Evolutionary conservation across 2,797 vertebrate species (phyloP).

Genomic region (Tapera naevia): DNA sequence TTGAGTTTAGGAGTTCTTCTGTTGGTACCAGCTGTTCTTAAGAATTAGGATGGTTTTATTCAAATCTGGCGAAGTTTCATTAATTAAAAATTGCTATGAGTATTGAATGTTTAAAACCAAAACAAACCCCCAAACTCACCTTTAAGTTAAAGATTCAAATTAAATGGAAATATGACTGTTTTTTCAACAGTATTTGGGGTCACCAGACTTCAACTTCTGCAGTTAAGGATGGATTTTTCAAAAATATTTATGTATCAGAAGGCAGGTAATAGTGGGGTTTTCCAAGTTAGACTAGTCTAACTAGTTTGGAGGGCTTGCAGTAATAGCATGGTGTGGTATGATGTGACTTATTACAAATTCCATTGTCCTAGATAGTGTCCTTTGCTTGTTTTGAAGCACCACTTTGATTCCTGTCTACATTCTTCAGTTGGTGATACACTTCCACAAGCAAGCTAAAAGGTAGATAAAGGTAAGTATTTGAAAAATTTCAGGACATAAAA

Average conservation of each 20-base stretch:
- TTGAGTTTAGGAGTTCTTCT: neutral
- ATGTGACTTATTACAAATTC: neutral
- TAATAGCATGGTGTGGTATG: neutral
- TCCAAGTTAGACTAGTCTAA: neutral
- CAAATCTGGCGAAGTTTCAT: neutral
- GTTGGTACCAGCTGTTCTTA: neutral
- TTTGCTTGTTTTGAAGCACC: constrained; percentile 15
- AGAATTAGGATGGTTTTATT: neutral
- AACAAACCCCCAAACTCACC: neutral
- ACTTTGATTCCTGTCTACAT: neutral
- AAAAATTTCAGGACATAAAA: neutral
- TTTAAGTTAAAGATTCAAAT: neutral
- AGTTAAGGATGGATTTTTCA: neutral
- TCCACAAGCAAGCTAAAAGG: neutral
- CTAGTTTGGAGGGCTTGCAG: neutral
- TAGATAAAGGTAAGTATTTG: neutral
- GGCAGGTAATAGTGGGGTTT: neutral
- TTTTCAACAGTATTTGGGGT: neutral
- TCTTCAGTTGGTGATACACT: neutral
- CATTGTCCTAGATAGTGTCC: neutral
- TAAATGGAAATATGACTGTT: neutral
- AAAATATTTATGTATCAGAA: neutral
- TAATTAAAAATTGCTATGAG: neutral
- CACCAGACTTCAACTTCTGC: neutral
- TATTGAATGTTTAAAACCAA: neutral